phyloP scores from a whole-genome alignment of 2,797 vertebrate species.

The Trachops cirrhosus region DNA sequence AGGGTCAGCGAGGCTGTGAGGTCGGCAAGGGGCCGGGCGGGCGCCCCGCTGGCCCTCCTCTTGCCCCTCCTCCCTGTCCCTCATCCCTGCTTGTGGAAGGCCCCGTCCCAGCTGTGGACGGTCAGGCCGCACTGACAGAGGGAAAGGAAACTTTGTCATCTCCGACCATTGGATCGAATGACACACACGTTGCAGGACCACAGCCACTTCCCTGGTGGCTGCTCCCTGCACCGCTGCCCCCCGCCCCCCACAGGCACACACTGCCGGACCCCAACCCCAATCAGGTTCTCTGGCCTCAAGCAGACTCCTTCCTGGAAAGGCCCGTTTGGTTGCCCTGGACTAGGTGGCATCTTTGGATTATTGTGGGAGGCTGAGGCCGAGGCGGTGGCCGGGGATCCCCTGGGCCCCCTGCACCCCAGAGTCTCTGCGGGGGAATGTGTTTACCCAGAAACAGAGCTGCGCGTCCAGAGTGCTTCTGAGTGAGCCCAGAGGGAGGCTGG shows the following conservation, averaged over 20 bases:
- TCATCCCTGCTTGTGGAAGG: neutral
- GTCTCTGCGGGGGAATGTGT: neutral
- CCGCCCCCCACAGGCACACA: too few species aligned
- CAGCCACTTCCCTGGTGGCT: neutral
- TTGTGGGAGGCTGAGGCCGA: neutral
- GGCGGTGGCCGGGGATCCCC: neutral
- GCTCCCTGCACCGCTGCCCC: fast-evolving
- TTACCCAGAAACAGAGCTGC: neutral
- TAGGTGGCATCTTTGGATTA: neutral
- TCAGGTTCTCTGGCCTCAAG: neutral
- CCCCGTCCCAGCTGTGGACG: neutral
- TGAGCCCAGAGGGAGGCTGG: neutral
- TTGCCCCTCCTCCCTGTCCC: fast-evolving
- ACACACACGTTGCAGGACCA: too few species aligned
- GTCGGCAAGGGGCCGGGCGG: neutral
- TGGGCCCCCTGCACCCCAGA: neutral
- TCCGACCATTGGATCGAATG: fast-evolving
- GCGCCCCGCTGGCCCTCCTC: neutral
- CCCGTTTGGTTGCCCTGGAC: neutral
- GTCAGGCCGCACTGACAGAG: neutral
- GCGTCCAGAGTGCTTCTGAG: neutral
- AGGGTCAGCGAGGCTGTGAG: neutral
- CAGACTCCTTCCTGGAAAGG: neutral
- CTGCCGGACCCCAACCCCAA: too few species aligned
- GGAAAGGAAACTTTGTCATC: fast-evolving